Evolutionary conservation across 1,140 invertebrate species (phyloP).

Genomic region (Cydia splendana): DNA sequence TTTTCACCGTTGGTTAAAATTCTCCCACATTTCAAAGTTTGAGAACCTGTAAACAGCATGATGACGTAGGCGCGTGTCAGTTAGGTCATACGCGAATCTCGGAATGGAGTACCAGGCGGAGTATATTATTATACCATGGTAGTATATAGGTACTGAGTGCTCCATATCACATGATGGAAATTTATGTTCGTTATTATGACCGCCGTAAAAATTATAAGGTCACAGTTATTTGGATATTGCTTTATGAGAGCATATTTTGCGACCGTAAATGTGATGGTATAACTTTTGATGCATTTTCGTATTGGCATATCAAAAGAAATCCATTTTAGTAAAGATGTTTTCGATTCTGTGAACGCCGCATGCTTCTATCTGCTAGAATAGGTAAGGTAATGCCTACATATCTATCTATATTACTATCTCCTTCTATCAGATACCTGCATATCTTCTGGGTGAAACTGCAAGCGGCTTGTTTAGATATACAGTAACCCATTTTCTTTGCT

Average conservation of each 20-base stretch:
- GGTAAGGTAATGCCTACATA: not conserved
- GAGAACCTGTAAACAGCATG: too few species aligned
- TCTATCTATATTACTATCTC: not conserved
- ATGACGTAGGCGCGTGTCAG: too few species aligned
- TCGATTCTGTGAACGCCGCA: not conserved
- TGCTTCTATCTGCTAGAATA: not conserved
- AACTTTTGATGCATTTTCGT: conserved; percentile 25
- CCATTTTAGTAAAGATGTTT: not conserved
- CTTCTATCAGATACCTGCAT: too few species aligned
- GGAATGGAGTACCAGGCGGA: too few species aligned
- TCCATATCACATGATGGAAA: conserved; percentile 23
- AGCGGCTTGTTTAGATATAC: too few species aligned
- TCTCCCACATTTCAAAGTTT: too few species aligned
- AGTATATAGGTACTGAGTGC: not conserved
- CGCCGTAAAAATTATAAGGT: conserved; percentile 28
- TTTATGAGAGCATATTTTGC: conserved; percentile 24
- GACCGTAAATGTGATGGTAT: conserved; percentile 8
- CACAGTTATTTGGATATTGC: conserved; percentile 27
- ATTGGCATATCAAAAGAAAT: conserved; percentile 16
- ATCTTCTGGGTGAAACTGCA: too few species aligned
- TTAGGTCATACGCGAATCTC: too few species aligned
- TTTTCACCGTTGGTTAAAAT: too few species aligned
- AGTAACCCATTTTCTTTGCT: too few species aligned
- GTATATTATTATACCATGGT: too few species aligned
- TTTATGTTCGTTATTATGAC: conserved; percentile 15